phyloP scores from a whole-genome alignment of 92 coral and sea anemone genomes.

The Palythoa heliodiscus region DNA sequence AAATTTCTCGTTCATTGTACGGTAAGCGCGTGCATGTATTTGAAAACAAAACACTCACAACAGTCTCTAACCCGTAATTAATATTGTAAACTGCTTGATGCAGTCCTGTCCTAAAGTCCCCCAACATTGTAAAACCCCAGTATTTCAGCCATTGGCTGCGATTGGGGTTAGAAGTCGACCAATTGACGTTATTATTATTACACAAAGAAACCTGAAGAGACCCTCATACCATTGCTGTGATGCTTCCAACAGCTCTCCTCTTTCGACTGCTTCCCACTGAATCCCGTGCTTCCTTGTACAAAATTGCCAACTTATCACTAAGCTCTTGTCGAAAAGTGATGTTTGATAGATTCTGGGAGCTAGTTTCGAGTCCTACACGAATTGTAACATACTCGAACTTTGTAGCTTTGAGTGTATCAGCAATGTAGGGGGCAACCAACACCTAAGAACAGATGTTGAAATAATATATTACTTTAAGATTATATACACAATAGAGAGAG shows the following conservation, averaged over 20 bases:
- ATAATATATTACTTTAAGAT: background rate
- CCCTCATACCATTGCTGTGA: constrained; percentile 72
- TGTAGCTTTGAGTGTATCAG: constrained; percentile 63
- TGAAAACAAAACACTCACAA: no score
- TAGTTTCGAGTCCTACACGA: constrained; percentile 47
- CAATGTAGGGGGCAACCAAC: constrained; percentile 72
- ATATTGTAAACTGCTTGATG: no score
- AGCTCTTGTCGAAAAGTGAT: constrained; percentile 54
- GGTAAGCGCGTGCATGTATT: no score
- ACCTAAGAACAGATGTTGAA: constrained; percentile 54
- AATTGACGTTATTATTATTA: no score
- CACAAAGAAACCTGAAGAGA: background rate
- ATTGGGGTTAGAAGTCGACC: no score
- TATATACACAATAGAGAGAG: no score
- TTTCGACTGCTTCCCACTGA: constrained; percentile 54
- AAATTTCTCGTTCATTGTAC: no score
- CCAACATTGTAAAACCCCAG: no score
- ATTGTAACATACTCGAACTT: constrained; percentile 57
- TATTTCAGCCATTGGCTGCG: no score
- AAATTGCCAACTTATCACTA: constrained; percentile 64
- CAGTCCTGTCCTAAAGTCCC: no score
- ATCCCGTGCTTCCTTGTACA: constrained; percentile 74
- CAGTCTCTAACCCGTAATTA: no score
- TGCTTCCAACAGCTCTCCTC: constrained; percentile 89
- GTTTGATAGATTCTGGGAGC: constrained; percentile 53